Conservation (phyloP, 1,140 invertebrate species). For the Plutomurus gul region DNA sequence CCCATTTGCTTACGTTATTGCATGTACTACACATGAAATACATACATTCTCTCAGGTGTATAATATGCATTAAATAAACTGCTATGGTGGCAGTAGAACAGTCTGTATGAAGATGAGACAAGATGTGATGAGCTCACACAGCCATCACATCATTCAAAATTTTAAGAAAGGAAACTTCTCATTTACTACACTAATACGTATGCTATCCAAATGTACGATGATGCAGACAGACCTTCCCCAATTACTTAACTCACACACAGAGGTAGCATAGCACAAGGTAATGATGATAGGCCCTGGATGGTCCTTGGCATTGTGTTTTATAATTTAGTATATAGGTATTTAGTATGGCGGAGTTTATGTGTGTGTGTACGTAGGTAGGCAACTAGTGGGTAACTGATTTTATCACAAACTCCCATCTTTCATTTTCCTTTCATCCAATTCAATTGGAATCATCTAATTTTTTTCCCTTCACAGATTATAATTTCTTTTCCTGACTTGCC, state of each 20-base stretch:
- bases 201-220: neutral
- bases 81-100: too few relatives aligned
- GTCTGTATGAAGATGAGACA: neutral
- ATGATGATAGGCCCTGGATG: neutral
- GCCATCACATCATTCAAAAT: neutral
- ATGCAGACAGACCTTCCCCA: neutral
- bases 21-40: too few relatives aligned
- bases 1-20: too few relatives aligned
- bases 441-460: constrained; percentile 24
- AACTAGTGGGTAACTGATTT: neutral
- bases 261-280: neutral
- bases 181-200: neutral
- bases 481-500: neutral
- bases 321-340: neutral
- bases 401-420: neutral
- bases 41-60: too few relatives aligned
- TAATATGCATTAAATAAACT: too few relatives aligned
- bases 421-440: constrained; percentile 6
- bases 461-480: neutral
- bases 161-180: neutral
- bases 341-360: neutral
- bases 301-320: neutral
- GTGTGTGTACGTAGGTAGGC: neutral
- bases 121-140: neutral
- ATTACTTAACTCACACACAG: neutral